Evolutionary conservation across 2,797 vertebrate species (phyloP).

Genomic region (Oceanodroma leucorhoa): DNA sequence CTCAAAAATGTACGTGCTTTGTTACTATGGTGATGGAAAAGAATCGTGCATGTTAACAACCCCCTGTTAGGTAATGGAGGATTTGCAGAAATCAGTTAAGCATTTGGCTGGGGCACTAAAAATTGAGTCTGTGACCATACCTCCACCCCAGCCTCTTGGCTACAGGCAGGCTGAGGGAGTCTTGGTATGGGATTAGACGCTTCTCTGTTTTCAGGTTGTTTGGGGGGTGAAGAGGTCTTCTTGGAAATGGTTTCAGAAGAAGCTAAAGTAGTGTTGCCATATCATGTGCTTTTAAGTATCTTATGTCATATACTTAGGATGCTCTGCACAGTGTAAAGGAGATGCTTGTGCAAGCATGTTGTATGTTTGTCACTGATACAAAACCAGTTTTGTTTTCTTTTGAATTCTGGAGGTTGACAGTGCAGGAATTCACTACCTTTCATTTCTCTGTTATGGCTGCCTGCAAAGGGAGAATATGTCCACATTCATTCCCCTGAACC

Average conservation of each 20-base stretch:
- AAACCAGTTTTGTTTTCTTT: not conserved
- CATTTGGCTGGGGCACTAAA: constrained; percentile 1
- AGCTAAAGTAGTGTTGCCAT: not conserved
- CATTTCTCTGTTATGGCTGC: not conserved
- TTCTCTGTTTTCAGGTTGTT: not conserved
- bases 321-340: not conserved
- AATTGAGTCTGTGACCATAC: not conserved
- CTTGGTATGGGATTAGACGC: not conserved
- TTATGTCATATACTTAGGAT: not conserved
- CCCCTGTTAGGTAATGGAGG: not conserved
- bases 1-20: constrained; percentile 56
- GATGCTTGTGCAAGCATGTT: not conserved
- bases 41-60: constrained; percentile 40
- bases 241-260: not conserved
- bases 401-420: not conserved
- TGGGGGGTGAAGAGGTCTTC: not conserved
- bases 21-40: constrained; percentile 68
- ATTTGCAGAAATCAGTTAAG: constrained; percentile 41
- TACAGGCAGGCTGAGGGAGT: not conserved
- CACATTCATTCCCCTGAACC: not conserved
- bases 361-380: not conserved
- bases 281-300: not conserved
- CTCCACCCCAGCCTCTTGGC: not conserved
- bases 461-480: not conserved
- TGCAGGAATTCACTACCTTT: not conserved